Conservation (phyloP, 2,113 vertebrate species). For the Trematomus loennbergii region DNA sequence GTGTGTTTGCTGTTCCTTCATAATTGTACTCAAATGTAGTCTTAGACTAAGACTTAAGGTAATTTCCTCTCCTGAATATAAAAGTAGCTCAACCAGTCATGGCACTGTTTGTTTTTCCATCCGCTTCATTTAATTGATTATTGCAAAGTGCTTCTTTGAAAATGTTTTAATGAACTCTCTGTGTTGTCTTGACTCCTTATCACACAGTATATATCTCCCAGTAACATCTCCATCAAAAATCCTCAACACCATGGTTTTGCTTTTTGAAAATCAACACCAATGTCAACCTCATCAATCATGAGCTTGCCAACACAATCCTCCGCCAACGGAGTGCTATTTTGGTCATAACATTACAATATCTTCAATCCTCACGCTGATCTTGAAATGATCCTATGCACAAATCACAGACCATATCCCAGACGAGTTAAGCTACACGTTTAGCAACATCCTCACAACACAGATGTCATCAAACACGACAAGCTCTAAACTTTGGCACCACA, state of each 20-base stretch:
- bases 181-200: constrained; percentile 12
- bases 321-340: too few relatives aligned
- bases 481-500: not conserved
- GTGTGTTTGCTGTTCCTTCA: not conserved
- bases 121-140: not conserved
- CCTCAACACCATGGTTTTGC: too few relatives aligned
- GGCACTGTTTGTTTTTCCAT: not conserved
- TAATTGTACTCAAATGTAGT: too few relatives aligned
- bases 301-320: not conserved
- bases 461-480: not conserved
- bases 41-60: too few relatives aligned
- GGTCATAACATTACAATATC: too few relatives aligned
- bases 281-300: not conserved
- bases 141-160: not conserved
- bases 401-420: not conserved
- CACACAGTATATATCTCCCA: constrained; percentile 2
- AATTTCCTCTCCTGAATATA: not conserved
- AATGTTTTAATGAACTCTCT: not conserved
- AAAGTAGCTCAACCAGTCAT: not conserved
- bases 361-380: too few relatives aligned
- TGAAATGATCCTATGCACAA: not conserved
- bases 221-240: not conserved
- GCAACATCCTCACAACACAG: not conserved
- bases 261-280: not conserved
- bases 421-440: not conserved